Conservation (phyloP, 2,113 vertebrate genomes). For the Cyprinodon tularosa region DNA sequence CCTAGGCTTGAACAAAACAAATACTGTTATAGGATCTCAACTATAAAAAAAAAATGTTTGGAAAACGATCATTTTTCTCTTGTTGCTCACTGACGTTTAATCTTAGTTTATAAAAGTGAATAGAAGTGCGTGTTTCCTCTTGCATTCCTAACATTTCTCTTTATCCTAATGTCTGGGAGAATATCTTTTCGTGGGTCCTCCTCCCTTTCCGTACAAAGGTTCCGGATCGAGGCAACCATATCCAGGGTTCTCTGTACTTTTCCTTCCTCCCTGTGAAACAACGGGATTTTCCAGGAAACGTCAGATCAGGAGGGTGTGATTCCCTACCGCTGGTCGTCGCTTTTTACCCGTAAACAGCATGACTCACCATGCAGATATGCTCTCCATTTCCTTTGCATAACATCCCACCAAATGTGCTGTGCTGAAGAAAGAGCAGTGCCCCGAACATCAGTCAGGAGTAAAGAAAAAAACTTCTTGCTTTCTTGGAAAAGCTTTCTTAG, state of each 20-base stretch:
- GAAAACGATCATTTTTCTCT: background rate
- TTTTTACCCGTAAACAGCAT: slow-evolving; percentile 84
- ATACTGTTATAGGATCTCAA: background rate
- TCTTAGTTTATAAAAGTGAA: background rate
- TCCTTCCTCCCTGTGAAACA: slow-evolving; percentile 80
- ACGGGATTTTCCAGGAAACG: slow-evolving; percentile 84
- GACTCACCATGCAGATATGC: slow-evolving; percentile 81
- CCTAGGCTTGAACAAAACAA: background rate
- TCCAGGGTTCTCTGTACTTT: slow-evolving; percentile 79
- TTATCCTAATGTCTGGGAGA: slow-evolving; percentile 56
- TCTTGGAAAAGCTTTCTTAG: slow-evolving; percentile 41
- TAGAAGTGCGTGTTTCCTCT: slow-evolving; percentile 18
- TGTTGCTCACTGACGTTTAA: background rate
- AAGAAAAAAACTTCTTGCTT: slow-evolving; percentile 36
- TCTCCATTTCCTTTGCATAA: slow-evolving; percentile 80
- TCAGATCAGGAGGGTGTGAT: slow-evolving; percentile 81
- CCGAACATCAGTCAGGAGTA: slow-evolving; percentile 15
- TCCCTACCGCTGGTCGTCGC: slow-evolving; percentile 76
- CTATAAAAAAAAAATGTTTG: background rate
- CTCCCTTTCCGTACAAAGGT: slow-evolving; percentile 71
- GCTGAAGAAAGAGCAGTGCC: slow-evolving; percentile 67
- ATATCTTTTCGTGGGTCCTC: slow-evolving; percentile 59
- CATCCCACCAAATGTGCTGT: slow-evolving; percentile 79
- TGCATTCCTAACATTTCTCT: slow-evolving; percentile 76
- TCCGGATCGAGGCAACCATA: slow-evolving; percentile 67